phyloP scores from a whole-genome alignment of 1,140 invertebrate species.

The Aphis gossypii region DNA sequence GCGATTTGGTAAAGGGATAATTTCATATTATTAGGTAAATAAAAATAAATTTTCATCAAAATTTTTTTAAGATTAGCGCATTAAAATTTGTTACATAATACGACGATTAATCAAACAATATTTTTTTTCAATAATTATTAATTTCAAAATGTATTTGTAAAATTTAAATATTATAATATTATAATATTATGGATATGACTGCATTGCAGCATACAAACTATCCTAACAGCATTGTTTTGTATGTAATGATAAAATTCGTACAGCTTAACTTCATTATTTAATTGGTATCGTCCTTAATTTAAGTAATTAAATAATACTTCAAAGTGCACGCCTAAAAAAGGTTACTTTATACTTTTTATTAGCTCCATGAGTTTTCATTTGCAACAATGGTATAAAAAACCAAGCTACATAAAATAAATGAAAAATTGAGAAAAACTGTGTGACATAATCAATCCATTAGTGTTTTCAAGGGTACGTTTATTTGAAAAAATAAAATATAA shows the following conservation, averaged over 20 bases:
- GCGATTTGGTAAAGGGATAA: too few relatives aligned
- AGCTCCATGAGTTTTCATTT: neutral
- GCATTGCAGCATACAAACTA: neutral
- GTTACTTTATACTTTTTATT: neutral
- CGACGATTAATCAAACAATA: neutral
- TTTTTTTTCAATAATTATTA: neutral
- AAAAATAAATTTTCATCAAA: neutral
- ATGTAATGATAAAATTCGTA: neutral
- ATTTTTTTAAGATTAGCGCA: neutral
- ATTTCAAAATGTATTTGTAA: neutral
- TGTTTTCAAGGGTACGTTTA: neutral
- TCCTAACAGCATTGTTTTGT: neutral
- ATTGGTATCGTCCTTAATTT: neutral
- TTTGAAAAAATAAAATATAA: neutral
- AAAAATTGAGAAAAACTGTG: neutral
- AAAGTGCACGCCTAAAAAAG: neutral
- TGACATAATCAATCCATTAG: conserved; percentile 18
- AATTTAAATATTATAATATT: neutral
- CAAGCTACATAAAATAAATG: neutral
- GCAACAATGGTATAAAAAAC: neutral
- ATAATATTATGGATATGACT: neutral
- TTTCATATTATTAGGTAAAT: neutral
- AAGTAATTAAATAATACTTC: conserved; percentile 30
- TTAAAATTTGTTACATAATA: neutral
- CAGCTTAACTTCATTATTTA: neutral